Evolutionary conservation across 2,113 vertebrate genomes (phyloP), one percentile per base, ranked within the genome.

Genomic region (Hiodon tergisus): DNA sequence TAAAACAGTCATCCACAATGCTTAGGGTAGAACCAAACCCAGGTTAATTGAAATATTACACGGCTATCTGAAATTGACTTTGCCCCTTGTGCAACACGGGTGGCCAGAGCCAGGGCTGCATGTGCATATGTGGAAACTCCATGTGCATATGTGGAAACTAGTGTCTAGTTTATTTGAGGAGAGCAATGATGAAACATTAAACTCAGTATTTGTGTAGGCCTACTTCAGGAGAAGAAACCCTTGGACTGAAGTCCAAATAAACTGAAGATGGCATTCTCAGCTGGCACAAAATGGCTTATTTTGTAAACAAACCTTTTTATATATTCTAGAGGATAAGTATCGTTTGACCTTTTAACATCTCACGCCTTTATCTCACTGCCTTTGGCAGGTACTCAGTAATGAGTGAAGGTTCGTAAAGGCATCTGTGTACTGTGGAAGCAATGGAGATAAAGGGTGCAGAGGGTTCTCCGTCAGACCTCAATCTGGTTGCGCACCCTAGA

Each of bases 401-500:
- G 91, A 92, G 85, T 82, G 87, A 91, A 90, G 89, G 85, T 82
- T 82, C 85, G 81, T 81, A 82, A 85, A 81, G 83, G 88, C 84
- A 87, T 85, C 85, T 79, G 83, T 76, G 83, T 79, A 85, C 79
- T 69, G 85, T 86, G 86, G 87, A 89, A 85, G 85, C 88, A 58
- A 95, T 94, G 94, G 94, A 95, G 86, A 85, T 76, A 83, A 93
- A 92, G 86, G 81, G 82, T 84, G 81, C 86, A 74, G 93, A 91
- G 83, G 83, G 87, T 77, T 90, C 91, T 9, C 88, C 85, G 83
- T 85, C 89, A 63, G 92, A 94, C 82, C 92, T 93, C 75, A 94
- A 95, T 82, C 89, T 96, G 77, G 95, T 96, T 52, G 91, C 94
- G 8, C 95, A 96, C 77, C 94, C 94, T 0, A 92, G 94, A 52